phyloP scores from a whole-genome alignment of 1,140 invertebrate species.

The Phocides pigmalion region DNA sequence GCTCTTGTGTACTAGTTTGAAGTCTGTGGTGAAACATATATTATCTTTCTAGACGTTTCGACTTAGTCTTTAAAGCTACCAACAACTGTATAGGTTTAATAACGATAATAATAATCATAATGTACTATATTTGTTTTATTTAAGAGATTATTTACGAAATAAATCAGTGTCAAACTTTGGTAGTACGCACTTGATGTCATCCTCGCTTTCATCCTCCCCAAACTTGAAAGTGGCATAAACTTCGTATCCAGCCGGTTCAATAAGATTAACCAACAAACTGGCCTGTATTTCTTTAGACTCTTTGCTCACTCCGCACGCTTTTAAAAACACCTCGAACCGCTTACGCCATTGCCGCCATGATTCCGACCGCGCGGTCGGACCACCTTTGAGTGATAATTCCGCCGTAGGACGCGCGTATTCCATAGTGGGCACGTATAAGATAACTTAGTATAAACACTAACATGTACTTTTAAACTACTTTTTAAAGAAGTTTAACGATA shows the following conservation, averaged over 20 bases:
- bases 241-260: conserved; percentile 1
- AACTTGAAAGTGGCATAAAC: conserved; percentile 2
- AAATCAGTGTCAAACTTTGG: neutral
- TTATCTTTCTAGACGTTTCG: too few species aligned
- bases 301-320: conserved; percentile 18
- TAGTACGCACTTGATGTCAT: conserved; percentile 14
- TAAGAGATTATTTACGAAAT: too few species aligned
- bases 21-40: too few species aligned
- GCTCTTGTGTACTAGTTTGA: too few species aligned
- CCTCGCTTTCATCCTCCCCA: conserved; percentile 7
- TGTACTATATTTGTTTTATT: too few species aligned
- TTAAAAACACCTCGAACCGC: conserved; percentile 35
- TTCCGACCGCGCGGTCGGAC: conserved; percentile 14
- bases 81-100: too few species aligned
- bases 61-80: too few species aligned
- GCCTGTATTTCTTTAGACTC: conserved; percentile 35
- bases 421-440: conserved; percentile 11
- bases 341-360: conserved; percentile 13
- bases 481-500: too few species aligned
- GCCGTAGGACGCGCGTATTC: conserved; percentile 39
- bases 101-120: too few species aligned
- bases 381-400: conserved; percentile 36
- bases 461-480: too few species aligned
- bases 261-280: conserved; percentile 40
- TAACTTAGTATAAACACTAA: too few species aligned